Percentiles rank a stretch among this genome's conserved stretches.
These are phyloP conservation scores for Zaprionus inermis DNA, from an alignment of 1,140 invertebrate species.

Conservation along the genomic window DNA sequence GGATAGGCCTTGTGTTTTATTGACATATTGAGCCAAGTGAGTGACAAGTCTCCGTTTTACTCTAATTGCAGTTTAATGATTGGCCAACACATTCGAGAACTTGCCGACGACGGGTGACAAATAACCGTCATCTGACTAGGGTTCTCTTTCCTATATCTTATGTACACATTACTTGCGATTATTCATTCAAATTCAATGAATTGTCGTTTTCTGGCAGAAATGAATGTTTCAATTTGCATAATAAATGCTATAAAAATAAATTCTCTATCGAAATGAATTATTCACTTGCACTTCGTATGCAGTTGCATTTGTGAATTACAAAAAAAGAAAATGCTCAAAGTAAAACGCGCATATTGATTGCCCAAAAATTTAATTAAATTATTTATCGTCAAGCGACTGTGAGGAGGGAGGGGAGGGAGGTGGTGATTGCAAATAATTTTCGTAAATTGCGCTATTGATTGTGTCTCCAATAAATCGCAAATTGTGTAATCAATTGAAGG, in stretches of 20 bases:
- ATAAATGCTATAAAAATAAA: not conserved
- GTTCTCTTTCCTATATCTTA: too few relatives aligned
- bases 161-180: not conserved
- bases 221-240: not conserved
- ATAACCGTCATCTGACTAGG: slow-evolving; percentile 8
- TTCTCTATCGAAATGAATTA: not conserved
- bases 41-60: slow-evolving; percentile 34
- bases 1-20: slow-evolving; percentile 40
- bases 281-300: not conserved
- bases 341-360: not conserved
- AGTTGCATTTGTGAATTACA: not conserved
- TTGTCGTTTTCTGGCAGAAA: not conserved
- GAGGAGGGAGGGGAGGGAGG: not conserved
- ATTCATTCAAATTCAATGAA: not conserved
- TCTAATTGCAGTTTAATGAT: slow-evolving; percentile 56
- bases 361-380: slow-evolving; percentile 13
- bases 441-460: slow-evolving; percentile 41
- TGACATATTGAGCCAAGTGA: slow-evolving; percentile 47
- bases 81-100: slow-evolving; percentile 13
- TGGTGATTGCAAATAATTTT: slow-evolving; percentile 3
- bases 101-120: not conserved
- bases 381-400: slow-evolving; percentile 14
- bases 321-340: not conserved
- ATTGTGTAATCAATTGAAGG: slow-evolving; percentile 44
- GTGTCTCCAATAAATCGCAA: slow-evolving; percentile 20